Percentiles rank a stretch among this genome's conserved stretches.
Evolutionary conservation across 2,113 vertebrate species (phyloP).

Genomic region (Calidris pygmaea): DNA sequence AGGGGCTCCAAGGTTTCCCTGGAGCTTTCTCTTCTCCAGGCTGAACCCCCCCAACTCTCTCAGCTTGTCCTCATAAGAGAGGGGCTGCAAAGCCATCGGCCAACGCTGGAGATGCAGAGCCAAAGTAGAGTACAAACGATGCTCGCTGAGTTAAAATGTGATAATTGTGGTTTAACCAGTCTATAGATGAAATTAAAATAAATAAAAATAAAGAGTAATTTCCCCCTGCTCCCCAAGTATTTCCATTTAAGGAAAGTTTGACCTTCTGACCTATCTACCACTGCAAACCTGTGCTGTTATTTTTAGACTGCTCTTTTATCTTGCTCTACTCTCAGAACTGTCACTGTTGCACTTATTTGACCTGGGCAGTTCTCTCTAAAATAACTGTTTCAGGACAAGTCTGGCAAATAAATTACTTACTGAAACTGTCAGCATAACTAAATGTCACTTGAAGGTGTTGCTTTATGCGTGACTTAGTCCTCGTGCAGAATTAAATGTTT

Average conservation of each 20-base stretch:
- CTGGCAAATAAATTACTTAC: not conserved
- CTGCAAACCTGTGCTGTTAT: not conserved
- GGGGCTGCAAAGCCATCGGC: not conserved
- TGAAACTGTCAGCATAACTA: not conserved
- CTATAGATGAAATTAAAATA: not conserved
- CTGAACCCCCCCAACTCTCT: no score
- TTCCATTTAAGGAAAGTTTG: not conserved
- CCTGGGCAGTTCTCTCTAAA: not conserved
- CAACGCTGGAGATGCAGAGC: not conserved
- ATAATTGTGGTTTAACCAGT: not conserved
- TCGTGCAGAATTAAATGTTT: not conserved
- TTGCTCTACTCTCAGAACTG: not conserved
- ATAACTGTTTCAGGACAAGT: not conserved
- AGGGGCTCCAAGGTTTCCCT: no score
- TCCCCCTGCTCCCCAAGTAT: not conserved
- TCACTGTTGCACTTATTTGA: not conserved
- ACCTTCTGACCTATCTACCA: not conserved
- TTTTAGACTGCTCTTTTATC: conserved; percentile 8
- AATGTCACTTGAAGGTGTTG: not conserved
- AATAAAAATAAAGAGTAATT: not conserved
- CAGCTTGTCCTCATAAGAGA: no score
- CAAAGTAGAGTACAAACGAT: not conserved
- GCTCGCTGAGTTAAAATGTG: no score
- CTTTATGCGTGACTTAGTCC: not conserved
- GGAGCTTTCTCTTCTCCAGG: no score